phyloP scores from a whole-genome alignment of 2,888 invertebrate species.

The Rhagium mordax region DNA sequence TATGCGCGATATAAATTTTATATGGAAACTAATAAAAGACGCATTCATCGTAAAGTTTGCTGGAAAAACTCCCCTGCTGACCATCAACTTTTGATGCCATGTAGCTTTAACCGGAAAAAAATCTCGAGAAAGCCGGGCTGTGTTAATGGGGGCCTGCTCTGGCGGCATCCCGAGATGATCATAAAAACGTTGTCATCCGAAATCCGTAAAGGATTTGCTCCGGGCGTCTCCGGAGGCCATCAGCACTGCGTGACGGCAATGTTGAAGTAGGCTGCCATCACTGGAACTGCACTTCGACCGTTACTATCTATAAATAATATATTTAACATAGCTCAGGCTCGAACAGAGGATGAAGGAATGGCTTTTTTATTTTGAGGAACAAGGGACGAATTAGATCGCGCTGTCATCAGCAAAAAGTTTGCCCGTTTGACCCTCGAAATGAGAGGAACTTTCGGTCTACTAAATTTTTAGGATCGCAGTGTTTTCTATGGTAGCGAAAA shows the following conservation, averaged over 20 bases:
- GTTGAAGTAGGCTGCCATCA: slow-evolving; percentile 46
- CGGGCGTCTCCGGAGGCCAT: slow-evolving; percentile 62
- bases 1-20: slow-evolving; percentile 56
- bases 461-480: background rate
- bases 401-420: slow-evolving; percentile 22
- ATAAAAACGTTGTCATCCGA: slow-evolving; percentile 67
- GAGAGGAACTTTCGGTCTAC: background rate
- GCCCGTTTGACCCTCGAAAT: slow-evolving; percentile 5
- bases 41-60: slow-evolving; percentile 59
- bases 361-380: slow-evolving; percentile 18
- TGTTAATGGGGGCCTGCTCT: slow-evolving; percentile 60
- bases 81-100: slow-evolving; percentile 60
- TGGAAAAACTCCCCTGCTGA: slow-evolving; percentile 55
- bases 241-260: slow-evolving; percentile 62
- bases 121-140: slow-evolving; percentile 46
- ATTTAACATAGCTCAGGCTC: slow-evolving; percentile 15
- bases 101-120: slow-evolving; percentile 35
- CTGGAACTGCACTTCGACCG: slow-evolving; percentile 15
- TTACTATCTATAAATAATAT: slow-evolving; percentile 26
- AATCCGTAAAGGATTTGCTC: slow-evolving; percentile 66
- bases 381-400: background rate
- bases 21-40: slow-evolving; percentile 61
- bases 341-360: background rate
- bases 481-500: background rate
- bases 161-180: slow-evolving; percentile 62